Evolutionary conservation across 2,888 invertebrate species (phyloP).

Genomic region (Drosophila rellima): DNA sequence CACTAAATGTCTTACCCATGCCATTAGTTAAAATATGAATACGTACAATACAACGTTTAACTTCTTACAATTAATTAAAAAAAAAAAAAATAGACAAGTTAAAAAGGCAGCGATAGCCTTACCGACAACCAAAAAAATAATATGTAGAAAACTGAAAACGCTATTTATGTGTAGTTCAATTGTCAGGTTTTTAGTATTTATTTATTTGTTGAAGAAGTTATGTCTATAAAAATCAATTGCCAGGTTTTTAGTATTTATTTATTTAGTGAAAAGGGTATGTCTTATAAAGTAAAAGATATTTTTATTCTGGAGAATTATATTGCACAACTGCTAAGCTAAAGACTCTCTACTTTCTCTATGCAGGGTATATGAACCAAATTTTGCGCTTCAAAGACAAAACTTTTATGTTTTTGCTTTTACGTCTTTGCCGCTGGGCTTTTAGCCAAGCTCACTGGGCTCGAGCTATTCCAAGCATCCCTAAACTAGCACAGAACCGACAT

Average conservation of each 20-base stretch:
- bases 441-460: neutral
- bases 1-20: too few species aligned
- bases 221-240: too few species aligned
- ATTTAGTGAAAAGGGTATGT: neutral
- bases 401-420: constrained; percentile 65
- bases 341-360: neutral
- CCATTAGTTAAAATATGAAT: too few species aligned
- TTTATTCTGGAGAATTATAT: neutral
- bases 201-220: too few species aligned
- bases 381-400: constrained; percentile 51
- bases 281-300: neutral
- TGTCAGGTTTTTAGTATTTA: too few species aligned
- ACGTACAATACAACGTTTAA: too few species aligned
- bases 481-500: constrained; percentile 28
- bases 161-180: too few species aligned
- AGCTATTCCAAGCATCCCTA: neutral
- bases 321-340: neutral
- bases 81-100: too few species aligned
- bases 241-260: neutral
- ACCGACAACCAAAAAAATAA: too few species aligned
- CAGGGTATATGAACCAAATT: constrained; percentile 21
- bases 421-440: constrained; percentile 33
- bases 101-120: too few species aligned
- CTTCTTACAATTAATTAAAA: too few species aligned
- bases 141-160: too few species aligned